Evolutionary conservation across 2,797 vertebrate genomes (phyloP), one percentile per base, ranked within the genome.

Genomic region (Falco novaeseelandiae): DNA sequence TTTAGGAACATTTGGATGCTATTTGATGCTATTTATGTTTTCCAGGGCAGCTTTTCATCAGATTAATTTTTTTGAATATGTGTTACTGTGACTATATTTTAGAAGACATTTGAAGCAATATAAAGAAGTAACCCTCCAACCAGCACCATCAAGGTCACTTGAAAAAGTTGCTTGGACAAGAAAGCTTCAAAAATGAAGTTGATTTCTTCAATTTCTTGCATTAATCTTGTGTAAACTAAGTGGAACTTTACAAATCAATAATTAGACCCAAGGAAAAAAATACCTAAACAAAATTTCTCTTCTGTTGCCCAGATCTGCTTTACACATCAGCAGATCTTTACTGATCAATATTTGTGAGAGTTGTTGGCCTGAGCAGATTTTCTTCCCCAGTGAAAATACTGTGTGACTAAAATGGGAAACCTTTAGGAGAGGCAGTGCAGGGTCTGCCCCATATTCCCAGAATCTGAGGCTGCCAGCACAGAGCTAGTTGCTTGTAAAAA

Each of bases 321-420:
- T 96, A 94, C 82, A 92, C 52, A 91, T 94, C 77, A 96, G 77
- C 76, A 83, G 92, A 96, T 40, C 38, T 40, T 40, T 40, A 40
- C 38, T 12, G 83, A 72, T 97, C 95, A 83, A 94, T 97, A 93
- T 86, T 93, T 95, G 89, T 96, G 77, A 88, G 97, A 96, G 74
- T 54, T 96, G 84, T 95, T 96, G 90, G 79, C 87, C 83, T 83
- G 52, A 78, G 89, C 51, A 93, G 72, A 88, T 96, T 97, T 97
- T 91, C 69, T 86, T 95, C 78, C 76, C 66, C 63, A 46, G 22
- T 83, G 84, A 89, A 97, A 97, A 86, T 7, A 70, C 61, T 69
- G 54, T 6, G 6, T 78, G 76, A 65, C 59, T 90, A 73, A 72
- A 89, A 58, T 23, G 32, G 85, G 69, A 96, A 93, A 83, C 26